A percentile compares a stretch with the other conserved stretches of the same genome.
Evolutionary conservation across 2,888 invertebrate genomes (phyloP).

Genomic region (Empis livida): DNA sequence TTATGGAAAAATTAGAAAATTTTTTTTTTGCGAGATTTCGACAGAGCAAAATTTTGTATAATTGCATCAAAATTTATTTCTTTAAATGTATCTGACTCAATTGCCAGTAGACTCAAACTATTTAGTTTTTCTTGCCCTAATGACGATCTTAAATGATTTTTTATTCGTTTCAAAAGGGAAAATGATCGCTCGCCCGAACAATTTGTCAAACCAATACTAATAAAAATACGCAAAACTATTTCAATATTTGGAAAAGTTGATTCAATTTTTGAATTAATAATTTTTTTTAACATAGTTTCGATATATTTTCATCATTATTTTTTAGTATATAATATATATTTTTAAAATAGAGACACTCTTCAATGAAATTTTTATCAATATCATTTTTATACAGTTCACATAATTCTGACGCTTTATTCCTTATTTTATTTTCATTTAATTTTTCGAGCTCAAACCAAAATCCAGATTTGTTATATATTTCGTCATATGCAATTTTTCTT

Average conservation of each 20-base stretch:
- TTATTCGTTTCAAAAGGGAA: background rate
- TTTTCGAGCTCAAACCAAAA: background rate
- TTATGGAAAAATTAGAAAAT: no score
- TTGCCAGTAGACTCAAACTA: background rate
- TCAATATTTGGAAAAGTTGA: background rate
- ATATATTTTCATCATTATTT: background rate
- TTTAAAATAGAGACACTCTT: background rate
- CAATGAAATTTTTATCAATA: background rate
- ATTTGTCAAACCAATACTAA: background rate
- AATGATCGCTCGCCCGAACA: background rate
- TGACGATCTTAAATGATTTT: background rate
- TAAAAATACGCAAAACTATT: background rate
- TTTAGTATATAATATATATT: background rate
- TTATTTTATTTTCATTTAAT: background rate
- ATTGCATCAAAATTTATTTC: no score
- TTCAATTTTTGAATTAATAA: background rate
- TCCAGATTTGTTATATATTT: background rate
- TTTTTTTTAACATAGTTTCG: background rate
- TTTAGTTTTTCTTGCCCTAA: background rate
- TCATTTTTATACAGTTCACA: background rate
- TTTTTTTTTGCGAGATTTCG: no score
- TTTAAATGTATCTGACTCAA: background rate
- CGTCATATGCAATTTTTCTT: background rate
- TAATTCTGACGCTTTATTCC: background rate
- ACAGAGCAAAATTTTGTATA: no score